Conservation (phyloP, 2,888 invertebrate species). For the Caenorhabditis auriculariae region DNA sequence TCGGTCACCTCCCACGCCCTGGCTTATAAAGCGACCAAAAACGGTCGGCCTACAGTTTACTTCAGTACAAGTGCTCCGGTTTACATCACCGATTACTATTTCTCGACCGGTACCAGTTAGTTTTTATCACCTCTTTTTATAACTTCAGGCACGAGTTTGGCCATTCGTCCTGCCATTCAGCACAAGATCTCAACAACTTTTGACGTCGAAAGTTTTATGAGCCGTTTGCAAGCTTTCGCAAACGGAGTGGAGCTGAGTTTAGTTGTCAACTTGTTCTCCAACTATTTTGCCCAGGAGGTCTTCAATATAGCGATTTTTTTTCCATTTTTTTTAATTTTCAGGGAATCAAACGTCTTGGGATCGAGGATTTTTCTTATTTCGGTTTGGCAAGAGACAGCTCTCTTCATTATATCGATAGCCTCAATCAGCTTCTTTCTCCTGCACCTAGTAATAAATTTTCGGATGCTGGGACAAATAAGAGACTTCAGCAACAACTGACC, state of each 20-base stretch:
- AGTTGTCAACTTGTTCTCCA: too few relatives aligned
- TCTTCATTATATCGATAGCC: conserved; percentile 16
- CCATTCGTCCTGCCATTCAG: neutral
- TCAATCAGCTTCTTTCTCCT: conserved; percentile 19
- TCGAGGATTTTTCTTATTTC: conserved; percentile 6
- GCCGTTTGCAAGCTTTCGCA: neutral
- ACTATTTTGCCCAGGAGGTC: too few relatives aligned
- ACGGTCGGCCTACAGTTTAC: neutral
- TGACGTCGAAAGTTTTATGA: neutral
- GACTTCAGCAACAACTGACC: conserved; percentile 9
- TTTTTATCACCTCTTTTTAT: conserved; percentile 8
- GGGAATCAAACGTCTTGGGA: conserved; percentile 6
- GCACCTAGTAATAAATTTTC: conserved; percentile 6
- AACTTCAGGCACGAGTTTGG: neutral
- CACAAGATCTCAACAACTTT: neutral
- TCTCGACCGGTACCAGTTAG: too few relatives aligned
- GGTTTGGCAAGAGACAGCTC: conserved; percentile 7
- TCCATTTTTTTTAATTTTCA: neutral
- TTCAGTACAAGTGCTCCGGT: too few relatives aligned
- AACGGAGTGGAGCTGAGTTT: neutral
- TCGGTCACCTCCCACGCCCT: conserved; percentile 25
- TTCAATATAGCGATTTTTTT: too few relatives aligned
- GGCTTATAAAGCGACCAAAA: conserved; percentile 4
- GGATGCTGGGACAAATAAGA: neutral
- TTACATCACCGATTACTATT: too few relatives aligned